Conservation (phyloP, 2,113 vertebrate species). For the Macroglossus sobrinus region DNA sequence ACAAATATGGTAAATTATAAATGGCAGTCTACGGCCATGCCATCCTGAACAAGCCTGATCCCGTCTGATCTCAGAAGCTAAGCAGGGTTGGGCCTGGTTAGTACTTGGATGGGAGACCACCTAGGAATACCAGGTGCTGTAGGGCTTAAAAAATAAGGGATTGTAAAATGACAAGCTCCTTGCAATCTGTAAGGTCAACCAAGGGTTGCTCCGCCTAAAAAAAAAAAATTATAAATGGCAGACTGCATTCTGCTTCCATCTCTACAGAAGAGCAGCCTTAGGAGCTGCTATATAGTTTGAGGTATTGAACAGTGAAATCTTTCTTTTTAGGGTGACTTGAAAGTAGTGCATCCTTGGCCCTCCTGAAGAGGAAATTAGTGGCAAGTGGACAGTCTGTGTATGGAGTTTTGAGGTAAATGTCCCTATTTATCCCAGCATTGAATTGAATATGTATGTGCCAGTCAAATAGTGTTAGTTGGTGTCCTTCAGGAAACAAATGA, state of each 20-base stretch:
- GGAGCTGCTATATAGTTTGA: background rate
- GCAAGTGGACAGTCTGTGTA: background rate
- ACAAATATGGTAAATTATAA: background rate
- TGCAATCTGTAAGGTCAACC: no score
- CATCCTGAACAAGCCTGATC: no score
- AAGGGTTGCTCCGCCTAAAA: no score
- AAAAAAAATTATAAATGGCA: background rate
- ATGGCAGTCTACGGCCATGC: background rate
- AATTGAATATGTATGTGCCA: background rate
- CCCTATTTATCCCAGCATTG: background rate
- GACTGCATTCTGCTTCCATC: background rate
- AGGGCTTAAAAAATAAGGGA: no score
- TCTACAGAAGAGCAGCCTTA: background rate
- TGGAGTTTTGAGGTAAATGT: slow-evolving; percentile 53
- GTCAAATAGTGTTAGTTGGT: background rate
- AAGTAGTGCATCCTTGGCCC: background rate
- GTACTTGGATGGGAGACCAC: no score
- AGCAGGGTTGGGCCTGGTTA: no score
- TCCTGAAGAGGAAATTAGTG: background rate
- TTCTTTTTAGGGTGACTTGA: slow-evolving; percentile 47
- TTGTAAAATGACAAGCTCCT: no score
- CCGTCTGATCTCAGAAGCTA: no score
- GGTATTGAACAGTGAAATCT: background rate
- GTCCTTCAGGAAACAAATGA: background rate
- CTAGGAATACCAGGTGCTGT: no score